Evolutionary conservation across 1,140 invertebrate species (phyloP), one percentile per base, ranked within the genome.

Genomic region (Aplysia californica): DNA sequence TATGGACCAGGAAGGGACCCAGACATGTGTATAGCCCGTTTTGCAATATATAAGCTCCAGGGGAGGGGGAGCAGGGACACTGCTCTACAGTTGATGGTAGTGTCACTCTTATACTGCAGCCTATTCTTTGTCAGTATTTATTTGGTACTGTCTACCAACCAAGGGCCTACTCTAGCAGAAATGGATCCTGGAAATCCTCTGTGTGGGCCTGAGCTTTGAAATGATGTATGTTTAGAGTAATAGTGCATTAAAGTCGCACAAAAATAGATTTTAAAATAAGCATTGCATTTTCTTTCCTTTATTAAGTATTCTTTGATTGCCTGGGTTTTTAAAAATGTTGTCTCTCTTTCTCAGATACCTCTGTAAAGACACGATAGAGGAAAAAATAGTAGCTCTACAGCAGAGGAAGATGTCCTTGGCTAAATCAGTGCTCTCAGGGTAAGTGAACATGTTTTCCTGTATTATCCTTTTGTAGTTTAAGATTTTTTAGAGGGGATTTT

Each of bases 301-400:
- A 38, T 36, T 58, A 31, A 20, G 21, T 35, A 23, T 29, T 21
- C 5, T 18, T 38, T 55, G 10, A 31, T 56, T 56, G 10, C 29
- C 35, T 36, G 5, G 35, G 1, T 39, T 55, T 35, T 5, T 29
- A 20, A 33, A 20, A 15, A 65, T 38, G 33, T 64, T 75, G 20
- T 75, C 20, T 72, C 41, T 31, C 20, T 38, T 76, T 83, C 82
- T 44, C 85, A 96, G 95, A 83, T 95, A 97, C 87, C 91, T 97
- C 79, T 94, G 94, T 75, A 87, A 92, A 71, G 93, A 95, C 39
- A 97, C 96, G 0, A 94, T 98, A 35, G 96, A 98, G 88, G 93
- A 96, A 82, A 92, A 93, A 55, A 96, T 98, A 79, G 91, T 94
- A 66, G 86, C 90, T 3, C 90, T 98, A 15, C 97, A 98, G 87